Conservation (phyloP, 1,140 invertebrate genomes). For the Pseudomyrmex concolor region DNA sequence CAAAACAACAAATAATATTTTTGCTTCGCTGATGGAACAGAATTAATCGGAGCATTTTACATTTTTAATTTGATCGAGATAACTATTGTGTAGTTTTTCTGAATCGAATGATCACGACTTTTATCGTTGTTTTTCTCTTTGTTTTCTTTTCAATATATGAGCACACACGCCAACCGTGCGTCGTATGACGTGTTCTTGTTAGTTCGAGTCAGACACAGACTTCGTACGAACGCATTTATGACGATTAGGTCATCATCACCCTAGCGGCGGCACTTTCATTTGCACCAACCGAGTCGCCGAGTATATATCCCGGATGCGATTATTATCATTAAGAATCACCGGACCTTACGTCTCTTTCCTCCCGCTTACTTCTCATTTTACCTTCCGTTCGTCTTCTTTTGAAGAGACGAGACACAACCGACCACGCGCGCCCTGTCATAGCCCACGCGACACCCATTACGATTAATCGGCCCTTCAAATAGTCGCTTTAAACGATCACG, state of each 20-base stretch:
- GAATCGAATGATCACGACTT: no score
- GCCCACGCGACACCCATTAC: slow-evolving; percentile 79
- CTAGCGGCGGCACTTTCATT: slow-evolving; percentile 63
- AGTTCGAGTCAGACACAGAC: not conserved
- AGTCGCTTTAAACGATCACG: slow-evolving; percentile 54
- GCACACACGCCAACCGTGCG: no score
- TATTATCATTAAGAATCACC: slow-evolving; percentile 75
- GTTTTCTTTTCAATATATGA: not conserved
- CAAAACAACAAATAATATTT: no score
- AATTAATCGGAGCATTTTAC: no score
- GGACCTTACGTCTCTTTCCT: slow-evolving; percentile 40
- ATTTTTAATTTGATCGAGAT: no score
- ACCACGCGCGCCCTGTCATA: slow-evolving; percentile 77
- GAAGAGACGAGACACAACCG: slow-evolving; percentile 66
- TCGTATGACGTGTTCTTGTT: not conserved
- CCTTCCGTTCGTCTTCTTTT: slow-evolving; percentile 58
- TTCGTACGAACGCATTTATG: slow-evolving; percentile 21
- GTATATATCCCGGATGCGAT: slow-evolving; percentile 76
- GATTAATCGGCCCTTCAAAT: slow-evolving; percentile 71
- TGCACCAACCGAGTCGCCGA: slow-evolving; percentile 43
- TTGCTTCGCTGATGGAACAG: no score
- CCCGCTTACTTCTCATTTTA: slow-evolving; percentile 20
- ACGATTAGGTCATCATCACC: slow-evolving; percentile 72
- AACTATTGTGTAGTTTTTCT: no score
- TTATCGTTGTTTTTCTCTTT: not conserved